A percentile compares a stretch with the other conserved stretches of the same genome.
Evolutionary conservation across 2,797 vertebrate species (phyloP).

Genomic region (Sitta carolinensis): DNA sequence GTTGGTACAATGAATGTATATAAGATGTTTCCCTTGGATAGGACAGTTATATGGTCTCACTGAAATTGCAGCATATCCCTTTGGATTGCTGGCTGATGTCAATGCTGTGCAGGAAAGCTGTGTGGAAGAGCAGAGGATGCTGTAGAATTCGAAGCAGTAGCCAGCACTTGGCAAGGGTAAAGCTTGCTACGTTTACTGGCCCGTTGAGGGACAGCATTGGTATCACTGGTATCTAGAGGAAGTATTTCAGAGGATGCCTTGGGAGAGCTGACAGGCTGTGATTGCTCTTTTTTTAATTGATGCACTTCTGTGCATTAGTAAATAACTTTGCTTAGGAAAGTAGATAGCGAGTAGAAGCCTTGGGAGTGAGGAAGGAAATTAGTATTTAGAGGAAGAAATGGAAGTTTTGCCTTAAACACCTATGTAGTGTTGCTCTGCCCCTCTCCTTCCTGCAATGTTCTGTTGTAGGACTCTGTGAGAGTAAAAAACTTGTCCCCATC

Average conservation of each 20-base stretch:
- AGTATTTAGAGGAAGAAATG: constrained; percentile 24
- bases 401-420: background rate
- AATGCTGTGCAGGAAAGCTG: background rate
- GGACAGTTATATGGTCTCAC: background rate
- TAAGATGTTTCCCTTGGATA: background rate
- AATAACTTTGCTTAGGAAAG: constrained; percentile 41
- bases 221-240: background rate
- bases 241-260: constrained; percentile 31
- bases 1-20: background rate
- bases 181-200: background rate
- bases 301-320: constrained; percentile 23
- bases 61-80: background rate
- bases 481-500: background rate
- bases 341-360: constrained; percentile 24
- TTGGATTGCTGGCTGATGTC: background rate
- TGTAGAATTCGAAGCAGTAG: background rate
- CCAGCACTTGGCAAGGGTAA: background rate
- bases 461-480: background rate
- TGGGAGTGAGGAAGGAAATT: constrained; percentile 26
- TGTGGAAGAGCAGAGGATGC: background rate
- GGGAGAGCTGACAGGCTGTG: constrained; percentile 37
- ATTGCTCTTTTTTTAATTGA: constrained; percentile 17
- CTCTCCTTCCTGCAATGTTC: background rate
- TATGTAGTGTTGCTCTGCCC: background rate
- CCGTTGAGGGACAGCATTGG: background rate